Conservation (phyloP, 2,888 invertebrate species). For the Tholera decimalis region DNA sequence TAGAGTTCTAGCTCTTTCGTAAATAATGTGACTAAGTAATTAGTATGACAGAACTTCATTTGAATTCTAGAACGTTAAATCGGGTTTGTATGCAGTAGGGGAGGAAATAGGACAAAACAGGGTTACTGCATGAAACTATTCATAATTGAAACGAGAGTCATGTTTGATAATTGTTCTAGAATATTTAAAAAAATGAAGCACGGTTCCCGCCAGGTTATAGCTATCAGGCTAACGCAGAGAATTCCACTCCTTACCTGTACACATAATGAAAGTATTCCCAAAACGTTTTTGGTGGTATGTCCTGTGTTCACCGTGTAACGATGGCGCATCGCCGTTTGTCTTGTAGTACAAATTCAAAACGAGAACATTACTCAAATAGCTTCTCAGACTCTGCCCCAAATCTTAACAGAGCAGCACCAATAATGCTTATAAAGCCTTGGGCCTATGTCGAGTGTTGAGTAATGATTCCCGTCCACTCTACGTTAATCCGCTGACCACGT, state of each 20-base stretch:
- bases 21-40: slow-evolving; percentile 64
- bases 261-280: too few species aligned
- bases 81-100: slow-evolving; percentile 40
- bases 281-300: too few species aligned
- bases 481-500: slow-evolving; percentile 57
- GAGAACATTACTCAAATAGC: too few species aligned
- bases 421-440: slow-evolving; percentile 35
- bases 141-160: too few species aligned
- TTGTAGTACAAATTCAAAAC: too few species aligned
- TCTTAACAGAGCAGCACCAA: slow-evolving; percentile 10
- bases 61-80: slow-evolving; percentile 41
- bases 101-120: slow-evolving; percentile 20
- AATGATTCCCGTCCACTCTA: slow-evolving; percentile 35
- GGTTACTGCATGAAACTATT: too few species aligned
- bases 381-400: slow-evolving; percentile 3
- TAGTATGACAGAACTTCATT: slow-evolving; percentile 55
- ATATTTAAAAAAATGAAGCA: too few species aligned
- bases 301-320: too few species aligned
- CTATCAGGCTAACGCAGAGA: too few species aligned
- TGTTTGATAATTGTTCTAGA: neutral
- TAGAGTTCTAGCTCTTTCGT: slow-evolving; percentile 46
- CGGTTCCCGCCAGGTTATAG: too few species aligned
- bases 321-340: too few species aligned
- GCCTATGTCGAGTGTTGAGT: slow-evolving; percentile 24
- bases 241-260: too few species aligned